These are phyloP conservation scores for Falco naumanni DNA, from an alignment of 2,797 vertebrate species.

Conservation along the genomic window DNA sequence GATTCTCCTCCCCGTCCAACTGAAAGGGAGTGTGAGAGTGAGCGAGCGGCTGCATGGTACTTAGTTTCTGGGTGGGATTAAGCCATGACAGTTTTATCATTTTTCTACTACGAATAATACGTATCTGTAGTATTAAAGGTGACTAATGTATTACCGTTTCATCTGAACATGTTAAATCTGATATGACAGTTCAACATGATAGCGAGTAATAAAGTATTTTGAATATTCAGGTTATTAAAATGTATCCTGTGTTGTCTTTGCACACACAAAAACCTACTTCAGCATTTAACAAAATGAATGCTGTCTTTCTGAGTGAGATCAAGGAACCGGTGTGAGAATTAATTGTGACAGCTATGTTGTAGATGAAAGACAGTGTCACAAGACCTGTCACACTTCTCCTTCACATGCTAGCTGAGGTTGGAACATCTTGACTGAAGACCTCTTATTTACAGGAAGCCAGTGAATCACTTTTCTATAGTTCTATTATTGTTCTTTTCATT, in stretches of 20 bases:
- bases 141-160: conserved; percentile 26
- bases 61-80: too few relatives aligned
- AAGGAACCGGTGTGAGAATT: background rate
- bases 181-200: conserved; percentile 22
- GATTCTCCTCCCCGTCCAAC: too few relatives aligned
- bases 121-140: conserved; percentile 27
- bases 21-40: too few relatives aligned
- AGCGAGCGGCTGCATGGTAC: too few relatives aligned
- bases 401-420: background rate
- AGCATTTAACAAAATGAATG: background rate
- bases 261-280: background rate
- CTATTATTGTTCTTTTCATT: background rate
- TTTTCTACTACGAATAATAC: conserved; percentile 11
- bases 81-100: background rate
- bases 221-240: conserved; percentile 32
- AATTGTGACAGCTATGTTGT: conserved; percentile 8
- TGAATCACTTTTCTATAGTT: background rate
- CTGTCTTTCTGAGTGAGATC: conserved; percentile 1
- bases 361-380: conserved; percentile 31
- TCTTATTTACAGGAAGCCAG: conserved; percentile 33
- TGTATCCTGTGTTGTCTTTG: conserved; percentile 10
- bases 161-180: conserved; percentile 19
- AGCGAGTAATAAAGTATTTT: conserved; percentile 12
- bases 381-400: background rate
- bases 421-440: conserved; percentile 3